Base-by-base conservation (phyloP, 1,140 invertebrate species). In the Musca vetustissima region DNA sequence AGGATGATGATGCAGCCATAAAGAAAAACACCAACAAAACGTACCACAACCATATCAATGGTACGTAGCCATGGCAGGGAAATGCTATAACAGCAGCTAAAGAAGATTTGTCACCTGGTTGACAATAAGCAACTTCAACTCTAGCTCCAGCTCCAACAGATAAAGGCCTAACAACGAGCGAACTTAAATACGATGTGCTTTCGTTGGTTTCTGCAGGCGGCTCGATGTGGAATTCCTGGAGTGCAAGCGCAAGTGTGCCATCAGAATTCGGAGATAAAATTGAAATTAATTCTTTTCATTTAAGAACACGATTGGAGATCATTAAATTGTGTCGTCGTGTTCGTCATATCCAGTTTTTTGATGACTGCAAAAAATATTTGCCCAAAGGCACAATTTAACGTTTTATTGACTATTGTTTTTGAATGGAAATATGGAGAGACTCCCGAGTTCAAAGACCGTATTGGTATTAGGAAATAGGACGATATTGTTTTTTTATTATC, bases 231-330 rank as follows among this genome's bases (percentile, higher is more conserved):
- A 43, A 43, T 43, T 7, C 36, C 36, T 43, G 67, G 48, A 61
- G 57, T 69, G 57, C 50, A 64, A 19, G 64, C 47, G 67, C 57
- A 69, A 64, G 67, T 61, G 59, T 61, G 53, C 48, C 64, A 50
- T 50, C 64, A 50, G 28, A 49, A 69, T 48, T 66, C 57, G 53
- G 65, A 69, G 61, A 69, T 69, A 69, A 69, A 69, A 64, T 66
- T 64, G 68, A 69, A 69, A 69, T 69, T 69, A 69, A 69, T 66
- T 69, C 61, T 69, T 69, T 69, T 69, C 64, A 69, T 64, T 69
- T 69, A 69, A 69, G 68, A 64, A 69, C 68, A 66, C 50, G 68
- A 69, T 69, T 65, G 68, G 61, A 50, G 64, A 66, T 69, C 68
- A 69, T 69, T 69, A 69, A 69, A 69, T 69, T 69, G 61, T 69